Conservation (phyloP, 2,797 vertebrate species). For the Caiman crocodilus region DNA sequence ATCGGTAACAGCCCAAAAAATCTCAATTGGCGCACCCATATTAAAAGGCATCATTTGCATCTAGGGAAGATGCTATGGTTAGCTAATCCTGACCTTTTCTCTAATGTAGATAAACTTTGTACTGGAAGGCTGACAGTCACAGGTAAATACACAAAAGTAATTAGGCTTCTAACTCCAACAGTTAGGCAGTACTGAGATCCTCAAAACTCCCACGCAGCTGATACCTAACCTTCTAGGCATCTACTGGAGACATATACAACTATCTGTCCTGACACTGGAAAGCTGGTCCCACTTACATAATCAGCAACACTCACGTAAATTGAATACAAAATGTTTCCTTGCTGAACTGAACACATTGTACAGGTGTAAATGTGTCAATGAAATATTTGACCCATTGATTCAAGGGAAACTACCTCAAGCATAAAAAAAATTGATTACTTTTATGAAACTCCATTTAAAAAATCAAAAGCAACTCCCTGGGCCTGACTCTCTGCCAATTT, state of each 20-base stretch:
- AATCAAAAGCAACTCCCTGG: neutral
- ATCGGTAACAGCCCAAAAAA: no score
- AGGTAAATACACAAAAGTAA: neutral
- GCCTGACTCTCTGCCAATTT: neutral
- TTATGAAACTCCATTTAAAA: neutral
- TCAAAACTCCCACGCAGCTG: neutral
- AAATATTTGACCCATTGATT: neutral
- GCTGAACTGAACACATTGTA: neutral
- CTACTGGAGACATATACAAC: neutral
- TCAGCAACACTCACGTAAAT: neutral
- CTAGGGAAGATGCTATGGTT: fast-evolving
- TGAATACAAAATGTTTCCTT: neutral
- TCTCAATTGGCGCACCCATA: neutral
- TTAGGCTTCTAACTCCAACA: neutral
- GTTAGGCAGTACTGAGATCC: fast-evolving
- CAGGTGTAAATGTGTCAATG: neutral
- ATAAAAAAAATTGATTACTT: neutral
- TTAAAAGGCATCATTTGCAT: neutral
- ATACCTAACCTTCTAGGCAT: fast-evolving
- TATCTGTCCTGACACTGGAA: neutral
- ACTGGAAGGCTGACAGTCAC: neutral
- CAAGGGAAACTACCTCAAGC: neutral
- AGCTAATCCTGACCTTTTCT: neutral
- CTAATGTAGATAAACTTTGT: neutral
- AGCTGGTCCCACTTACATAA: neutral